Base-by-base conservation (phyloP, 2,113 vertebrate genomes). In the Passer montanus region DNA sequence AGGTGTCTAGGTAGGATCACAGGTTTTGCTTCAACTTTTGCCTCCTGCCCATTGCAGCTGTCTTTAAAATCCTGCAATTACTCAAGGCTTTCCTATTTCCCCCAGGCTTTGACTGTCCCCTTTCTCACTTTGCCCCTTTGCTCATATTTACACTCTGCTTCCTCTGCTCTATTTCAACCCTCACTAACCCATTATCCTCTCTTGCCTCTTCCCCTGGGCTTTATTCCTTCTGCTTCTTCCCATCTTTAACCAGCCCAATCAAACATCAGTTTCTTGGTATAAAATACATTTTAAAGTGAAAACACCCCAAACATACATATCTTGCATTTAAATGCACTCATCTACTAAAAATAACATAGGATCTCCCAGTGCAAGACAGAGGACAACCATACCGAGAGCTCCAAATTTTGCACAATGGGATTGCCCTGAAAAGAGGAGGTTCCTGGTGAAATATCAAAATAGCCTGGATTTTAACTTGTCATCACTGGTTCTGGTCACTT, bases 21-120 rank as follows among this genome's bases (percentile, higher is more conserved):
- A 75, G 79, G 64, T 75, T 95, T 89, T 97, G 41, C 58, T 89
- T 93, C 86, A 87, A 81, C 79, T 89, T 92, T 92, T 84, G 60
- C 73, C 80, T 84, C 46, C 56, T 96, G 44, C 60, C 55, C 76
- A 56, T 11, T 84, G 60, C 49, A 90, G 44, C 60, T 81, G 12
- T 55, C 56, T 94, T 75, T 44, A 83, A 91, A 89, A 87, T 83
- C 63, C 39, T 77, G 44, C 63, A 86, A 67, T 96, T 94, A 85
- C 39, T 86, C 18, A 22, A 94, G 78, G 59, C 35, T 95, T 95
- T 94, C 33, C 27, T n/a, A 23, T 93, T 96, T 90, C 52, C 79
- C 84, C 28, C 76, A 68, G 56, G 60, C 70, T 60, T 50, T 86
- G 55, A 17, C 55, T 23, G 55, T 88, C 63, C 79, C 79, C 58